Conservation (phyloP, 37 sponge, comb jelly and placozoan species). For the Theonella swinhoei region DNA sequence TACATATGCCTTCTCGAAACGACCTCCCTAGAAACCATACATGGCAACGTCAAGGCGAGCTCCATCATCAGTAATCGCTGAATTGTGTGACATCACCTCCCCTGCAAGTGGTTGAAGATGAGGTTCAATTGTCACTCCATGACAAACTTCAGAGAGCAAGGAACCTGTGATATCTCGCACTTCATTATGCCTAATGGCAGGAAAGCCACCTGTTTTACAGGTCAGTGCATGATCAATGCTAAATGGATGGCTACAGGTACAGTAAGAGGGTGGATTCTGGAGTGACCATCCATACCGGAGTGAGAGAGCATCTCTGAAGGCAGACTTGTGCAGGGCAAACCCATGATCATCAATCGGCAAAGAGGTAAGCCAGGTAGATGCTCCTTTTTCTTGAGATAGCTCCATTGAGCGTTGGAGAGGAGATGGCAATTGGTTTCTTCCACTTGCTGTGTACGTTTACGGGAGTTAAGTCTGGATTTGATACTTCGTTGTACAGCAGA, state of each 20-base stretch:
- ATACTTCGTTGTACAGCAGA: neutral
- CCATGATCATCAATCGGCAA: no score
- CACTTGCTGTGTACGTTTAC: neutral
- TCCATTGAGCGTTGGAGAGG: no score
- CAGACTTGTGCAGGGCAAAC: no score
- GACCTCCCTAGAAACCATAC: neutral
- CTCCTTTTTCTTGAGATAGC: no score
- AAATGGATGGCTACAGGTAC: neutral
- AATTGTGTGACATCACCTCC: neutral
- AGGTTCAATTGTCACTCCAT: neutral
- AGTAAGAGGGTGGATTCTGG: neutral
- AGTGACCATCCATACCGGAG: conserved; percentile 1
- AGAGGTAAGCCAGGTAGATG: no score
- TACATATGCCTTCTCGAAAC: neutral
- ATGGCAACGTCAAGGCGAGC: neutral
- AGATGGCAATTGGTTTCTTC: conserved; percentile 1
- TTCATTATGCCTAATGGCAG: neutral
- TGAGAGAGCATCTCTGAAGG: no score
- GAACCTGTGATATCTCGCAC: neutral
- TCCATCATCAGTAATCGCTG: neutral
- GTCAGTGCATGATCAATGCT: neutral
- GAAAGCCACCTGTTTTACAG: neutral
- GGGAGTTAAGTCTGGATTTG: no score
- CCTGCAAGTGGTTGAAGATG: neutral
- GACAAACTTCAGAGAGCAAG: neutral